Base-by-base conservation (phyloP, 2,888 invertebrate species). In the Tinea semifulvella region DNA sequence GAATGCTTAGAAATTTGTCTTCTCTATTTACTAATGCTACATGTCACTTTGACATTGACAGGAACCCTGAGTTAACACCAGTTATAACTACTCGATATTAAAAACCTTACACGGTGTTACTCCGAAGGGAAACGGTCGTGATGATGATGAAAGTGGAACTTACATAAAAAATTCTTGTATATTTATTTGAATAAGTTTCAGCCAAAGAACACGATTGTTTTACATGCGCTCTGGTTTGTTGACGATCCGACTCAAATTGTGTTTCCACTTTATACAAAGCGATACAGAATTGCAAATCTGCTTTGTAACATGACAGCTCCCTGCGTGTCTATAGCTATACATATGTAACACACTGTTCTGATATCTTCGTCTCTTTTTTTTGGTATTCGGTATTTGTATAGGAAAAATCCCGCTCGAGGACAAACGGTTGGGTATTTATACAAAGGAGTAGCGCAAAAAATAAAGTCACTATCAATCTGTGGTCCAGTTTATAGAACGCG, bases 261-360 rank as follows among this genome's bases (percentile, higher is more conserved):
- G 43, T 43, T 43, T 42, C 44, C 38, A 42, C 31, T 27, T 46
- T 20, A 47, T 17, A 43, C 47, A 42, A 27, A n/a, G n/a, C 26
- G 17, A 7, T 40, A 40, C 36, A 14, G 13, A 40, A 50, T 52
- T 48, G 55, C 51, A 57, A 55, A 54, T 55, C 50, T 52, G 51
- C 49, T 52, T 49, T 53, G 53, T 53, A 49, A 50, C 54, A 52
- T 54, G 54, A 52, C 55, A 52, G 53, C 47, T 46, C 45, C n/a
- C 39, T 36, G 8, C 38, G n/a, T 31, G 14, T n/a, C 31, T 31
- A 31, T 31, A 11, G 3, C n/a, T 31, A 14, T 31, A 31, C 2
- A 7, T 31, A 31, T 31, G 14, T 13, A 14, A 22, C 14, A 31
- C n/a, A 31, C 7, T 13, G 31, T 13, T 31, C 13, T 31, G 13